Evolutionary conservation across 2,113 vertebrate species (phyloP), one percentile per base, ranked within the genome.

Genomic region (Tupaia chinensis): DNA sequence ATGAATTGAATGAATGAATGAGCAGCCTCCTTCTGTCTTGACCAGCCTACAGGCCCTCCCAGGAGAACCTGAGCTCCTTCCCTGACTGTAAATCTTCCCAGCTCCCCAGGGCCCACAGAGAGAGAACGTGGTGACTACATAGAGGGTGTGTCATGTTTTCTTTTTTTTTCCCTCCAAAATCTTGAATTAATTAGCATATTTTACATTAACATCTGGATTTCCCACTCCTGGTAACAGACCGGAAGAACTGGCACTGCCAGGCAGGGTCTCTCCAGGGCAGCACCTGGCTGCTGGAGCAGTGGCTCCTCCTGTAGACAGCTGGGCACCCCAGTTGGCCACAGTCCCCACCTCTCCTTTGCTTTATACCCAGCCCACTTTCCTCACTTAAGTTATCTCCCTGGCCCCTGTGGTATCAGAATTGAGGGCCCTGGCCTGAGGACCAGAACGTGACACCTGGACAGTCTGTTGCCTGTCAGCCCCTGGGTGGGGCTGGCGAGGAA

Each of bases 161-260:
- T 32, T 74, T 66, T 73, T 80, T 32, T 66, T 82, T 80, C 29
- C 44, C 54, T 32, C 44, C 34, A 10, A 27, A 89, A 68, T 66
- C 68, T 89, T 94, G 87, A 92, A 68, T 94, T 92, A 90, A 87
- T 94, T 92, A 84, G 19, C 77, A 91, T 73, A 61, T 89, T 95
- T 93, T 81, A 65, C 63, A 25, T 74, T 34, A 53, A 95, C 81
- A 60, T 56, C 88, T 66, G 5, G 53, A 12, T 79, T 72, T 92
- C 65, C 73, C 93, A 61, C 72, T 89, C 80, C 69, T 72, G n/a
- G n/a, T 70, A 27, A 65, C 23, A 61, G 32, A 77, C 69, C 12
- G 20, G 56, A 65, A 79, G 29, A 74, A 3, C 27, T 74, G 72
- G 69, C 27, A 66, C 25, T 53, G 29, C 61, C 58, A 53, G 60